Evolutionary conservation across 2,888 invertebrate genomes (phyloP).

Genomic region (Tetragonisca angustula): DNA sequence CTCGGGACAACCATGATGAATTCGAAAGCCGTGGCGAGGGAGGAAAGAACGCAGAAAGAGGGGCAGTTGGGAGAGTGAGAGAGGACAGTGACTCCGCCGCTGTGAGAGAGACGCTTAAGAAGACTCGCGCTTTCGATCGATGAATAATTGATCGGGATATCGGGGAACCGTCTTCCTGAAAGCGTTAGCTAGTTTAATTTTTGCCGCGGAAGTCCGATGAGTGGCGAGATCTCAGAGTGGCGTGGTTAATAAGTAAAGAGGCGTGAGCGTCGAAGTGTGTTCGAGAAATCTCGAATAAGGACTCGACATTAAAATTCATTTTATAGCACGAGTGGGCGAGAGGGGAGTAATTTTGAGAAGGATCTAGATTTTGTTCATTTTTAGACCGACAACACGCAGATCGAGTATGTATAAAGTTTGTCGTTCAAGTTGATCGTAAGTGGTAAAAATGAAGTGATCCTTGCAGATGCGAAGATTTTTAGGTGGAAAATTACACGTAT

Average conservation of each 20-base stretch:
- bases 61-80: slow-evolving; percentile 20
- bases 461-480: no score
- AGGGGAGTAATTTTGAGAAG: no score
- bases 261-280: no score
- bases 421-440: no score
- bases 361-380: not conserved
- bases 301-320: not conserved
- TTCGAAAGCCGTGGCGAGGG: slow-evolving; percentile 23
- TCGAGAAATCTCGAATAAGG: not conserved
- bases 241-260: not conserved
- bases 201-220: not conserved
- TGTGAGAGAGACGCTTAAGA: slow-evolving; percentile 58
- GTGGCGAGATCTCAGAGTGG: not conserved
- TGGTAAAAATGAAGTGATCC: no score
- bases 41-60: slow-evolving; percentile 36
- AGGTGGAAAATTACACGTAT: no score
- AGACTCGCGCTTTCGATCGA: slow-evolving; percentile 68
- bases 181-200: slow-evolving; percentile 38
- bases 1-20: slow-evolving; percentile 59
- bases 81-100: slow-evolving; percentile 42
- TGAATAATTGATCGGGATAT: slow-evolving; percentile 75
- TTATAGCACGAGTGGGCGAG: not conserved
- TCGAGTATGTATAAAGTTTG: not conserved
- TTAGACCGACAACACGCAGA: not conserved
- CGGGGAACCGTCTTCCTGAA: slow-evolving; percentile 37